phyloP scores from a whole-genome alignment of 92 coral and sea anemone genomes.

The Parazoanthus darwini region DNA sequence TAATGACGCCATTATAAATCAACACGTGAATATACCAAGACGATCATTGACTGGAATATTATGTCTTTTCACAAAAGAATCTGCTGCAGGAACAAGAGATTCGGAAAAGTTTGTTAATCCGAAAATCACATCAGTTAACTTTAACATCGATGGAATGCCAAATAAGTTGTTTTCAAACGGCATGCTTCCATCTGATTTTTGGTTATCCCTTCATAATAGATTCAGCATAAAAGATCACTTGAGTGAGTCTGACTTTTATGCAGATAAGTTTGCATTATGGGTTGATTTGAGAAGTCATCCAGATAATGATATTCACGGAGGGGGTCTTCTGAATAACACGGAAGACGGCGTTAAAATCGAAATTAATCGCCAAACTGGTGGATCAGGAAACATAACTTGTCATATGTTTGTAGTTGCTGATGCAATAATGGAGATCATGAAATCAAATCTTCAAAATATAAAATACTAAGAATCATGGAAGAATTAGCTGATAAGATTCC shows the following conservation, averaged over 20 bases:
- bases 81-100: not conserved
- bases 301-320: not conserved
- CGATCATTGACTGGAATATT: not conserved
- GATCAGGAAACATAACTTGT: not conserved
- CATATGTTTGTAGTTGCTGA: conserved; percentile 20
- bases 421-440: conserved; percentile 4
- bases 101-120: too few species aligned
- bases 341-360: too few species aligned
- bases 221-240: not conserved
- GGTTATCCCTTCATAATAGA: not conserved
- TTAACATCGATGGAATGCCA: too few species aligned
- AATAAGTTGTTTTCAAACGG: too few species aligned
- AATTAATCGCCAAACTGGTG: not conserved
- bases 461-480: conserved; percentile 3
- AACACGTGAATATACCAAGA: not conserved
- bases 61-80: not conserved
- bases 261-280: conserved; percentile 57
- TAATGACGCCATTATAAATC: not conserved
- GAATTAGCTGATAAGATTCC: not conserved
- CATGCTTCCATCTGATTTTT: not conserved
- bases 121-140: too few species aligned
- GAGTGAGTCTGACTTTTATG: conserved; percentile 1
- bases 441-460: not conserved
- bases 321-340: too few species aligned
- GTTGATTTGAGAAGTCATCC: conserved; percentile 20